phyloP scores from a whole-genome alignment of 1,140 invertebrate species.

The Centruroides vittatus region DNA sequence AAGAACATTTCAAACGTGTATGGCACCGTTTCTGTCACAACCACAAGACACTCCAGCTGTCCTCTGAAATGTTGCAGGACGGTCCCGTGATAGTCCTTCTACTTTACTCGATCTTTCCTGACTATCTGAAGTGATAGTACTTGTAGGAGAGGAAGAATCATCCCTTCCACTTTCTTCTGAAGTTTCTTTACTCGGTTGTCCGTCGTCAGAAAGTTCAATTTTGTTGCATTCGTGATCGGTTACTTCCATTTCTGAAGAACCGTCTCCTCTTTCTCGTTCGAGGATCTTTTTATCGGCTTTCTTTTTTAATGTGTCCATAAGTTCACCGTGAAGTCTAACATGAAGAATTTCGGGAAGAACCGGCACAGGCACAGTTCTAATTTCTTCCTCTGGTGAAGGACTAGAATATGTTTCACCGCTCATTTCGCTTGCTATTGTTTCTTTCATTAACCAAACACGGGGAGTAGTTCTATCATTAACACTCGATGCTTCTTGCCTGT shows the following conservation, averaged over 20 bases:
- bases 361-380: background rate
- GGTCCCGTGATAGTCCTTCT: no score
- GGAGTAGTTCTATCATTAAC: constrained; percentile 1
- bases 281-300: constrained; percentile 1
- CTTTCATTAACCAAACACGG: constrained; percentile 5
- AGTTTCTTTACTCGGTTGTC: no score
- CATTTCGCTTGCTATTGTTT: background rate
- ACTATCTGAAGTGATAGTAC: no score
- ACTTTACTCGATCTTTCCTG: no score
- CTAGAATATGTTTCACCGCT: background rate
- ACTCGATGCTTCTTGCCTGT: background rate
- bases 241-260: constrained; percentile 15
- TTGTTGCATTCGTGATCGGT: background rate
- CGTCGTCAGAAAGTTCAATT: no score
- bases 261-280: constrained; percentile 14
- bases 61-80: no score
- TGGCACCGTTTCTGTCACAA: no score
- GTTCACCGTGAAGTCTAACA: constrained; percentile 11
- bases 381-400: background rate
- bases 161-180: no score
- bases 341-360: constrained; percentile 7
- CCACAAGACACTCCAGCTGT: no score
- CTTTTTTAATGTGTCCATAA: constrained; percentile 7
- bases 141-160: no score
- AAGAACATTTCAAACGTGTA: no score